Evolutionary conservation across 2,113 vertebrate species (phyloP), one percentile per base, ranked within the genome.

Genomic region (Albula goreensis): DNA sequence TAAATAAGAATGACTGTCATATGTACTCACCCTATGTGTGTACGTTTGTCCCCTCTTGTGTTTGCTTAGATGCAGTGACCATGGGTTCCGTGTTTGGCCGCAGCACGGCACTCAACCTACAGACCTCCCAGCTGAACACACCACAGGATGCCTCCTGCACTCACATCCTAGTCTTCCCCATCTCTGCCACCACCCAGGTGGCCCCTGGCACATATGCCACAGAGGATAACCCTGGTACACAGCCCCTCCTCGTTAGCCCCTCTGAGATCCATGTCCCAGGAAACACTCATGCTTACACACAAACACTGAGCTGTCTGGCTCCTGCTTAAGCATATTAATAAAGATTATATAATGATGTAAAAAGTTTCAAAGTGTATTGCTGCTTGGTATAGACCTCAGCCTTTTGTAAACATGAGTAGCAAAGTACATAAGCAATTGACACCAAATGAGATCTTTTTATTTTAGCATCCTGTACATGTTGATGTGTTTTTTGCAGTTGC

Each of bases 71-170:
- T 70, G 98, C 98, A 2, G 98, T 99, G 90, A 99, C 98, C 0
- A 99, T 98, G 98, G 98, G 98, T 60, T 99, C 98, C 0, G 98
- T 99, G 91, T 99, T 99, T 86, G 98, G 98, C 88, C 98, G 98
- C 84, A 98, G 98, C 83, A 99, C 98, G 0, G 97, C 98, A 0
- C 94, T 99, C 41, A 99, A 99, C 86, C 92, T 99, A 93, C 98
- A 99, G 95, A 98, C 98, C 0, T 99, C 98, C 9, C 98, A 99
- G 95, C 96, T 99, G 50, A 99, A 98, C 91, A 99, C 98, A 0
- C 98, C 98, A 22, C 98, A 99, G 92, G 98, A 99, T 10, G 98
- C 98, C 81, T 99, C 98, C 87, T 99, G 98, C 85, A 99, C 98
- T 0, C 98, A 99, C 93, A 99, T 99, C 93, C 92, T 99, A 85